A percentile compares a stretch with the other conserved stretches of the same genome.
phyloP scores from a whole-genome alignment of 2,888 invertebrate species.

The Hesperia comma region DNA sequence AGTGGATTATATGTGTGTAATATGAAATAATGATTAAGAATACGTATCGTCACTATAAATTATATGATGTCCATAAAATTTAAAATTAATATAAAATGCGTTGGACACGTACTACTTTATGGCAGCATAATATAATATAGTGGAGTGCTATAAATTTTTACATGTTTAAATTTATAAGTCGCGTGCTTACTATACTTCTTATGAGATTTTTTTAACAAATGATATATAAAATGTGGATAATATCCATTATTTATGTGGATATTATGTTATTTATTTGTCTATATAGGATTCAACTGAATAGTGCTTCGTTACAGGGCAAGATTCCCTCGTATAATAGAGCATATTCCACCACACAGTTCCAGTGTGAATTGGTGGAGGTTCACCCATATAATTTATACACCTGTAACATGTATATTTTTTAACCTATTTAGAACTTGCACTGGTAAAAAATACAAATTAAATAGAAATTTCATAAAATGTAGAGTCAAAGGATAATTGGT shows the following conservation, averaged over 20 bases:
- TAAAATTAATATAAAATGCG: neutral
- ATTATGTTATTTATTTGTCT: no score
- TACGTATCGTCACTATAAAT: neutral
- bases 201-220: neutral
- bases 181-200: neutral
- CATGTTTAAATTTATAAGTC: slow-evolving; percentile 1
- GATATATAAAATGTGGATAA: neutral
- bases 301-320: no score
- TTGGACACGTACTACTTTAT: neutral
- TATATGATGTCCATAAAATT: neutral
- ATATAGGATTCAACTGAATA: no score
- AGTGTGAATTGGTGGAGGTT: no score
- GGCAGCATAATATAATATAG: neutral
- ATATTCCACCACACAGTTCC: no score
- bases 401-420: no score
- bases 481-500: neutral
- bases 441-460: no score
- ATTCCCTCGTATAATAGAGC: no score
- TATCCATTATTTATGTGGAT: no score
- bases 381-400: no score
- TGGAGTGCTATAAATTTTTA: neutral
- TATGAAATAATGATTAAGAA: neutral
- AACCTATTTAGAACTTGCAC: no score
- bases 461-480: neutral
- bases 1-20: neutral